phyloP scores from a whole-genome alignment of 2,888 invertebrate species.

The Ornithoptera alexandrae region DNA sequence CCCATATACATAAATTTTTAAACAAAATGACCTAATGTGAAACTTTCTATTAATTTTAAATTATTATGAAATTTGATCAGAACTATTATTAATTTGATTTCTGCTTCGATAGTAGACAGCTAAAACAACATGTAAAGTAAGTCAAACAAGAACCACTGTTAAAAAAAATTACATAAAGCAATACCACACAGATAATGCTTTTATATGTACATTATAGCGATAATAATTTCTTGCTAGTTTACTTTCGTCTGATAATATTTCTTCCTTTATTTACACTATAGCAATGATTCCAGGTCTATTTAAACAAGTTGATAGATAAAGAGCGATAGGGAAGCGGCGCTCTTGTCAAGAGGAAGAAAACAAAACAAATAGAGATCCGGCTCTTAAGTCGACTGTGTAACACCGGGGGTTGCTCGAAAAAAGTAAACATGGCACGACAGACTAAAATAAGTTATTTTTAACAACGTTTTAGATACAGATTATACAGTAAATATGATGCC shows the following conservation, averaged over 20 bases:
- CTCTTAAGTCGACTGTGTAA: slow-evolving; percentile 59
- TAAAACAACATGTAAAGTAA: no score
- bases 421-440: slow-evolving; percentile 46
- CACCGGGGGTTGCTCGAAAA: slow-evolving; percentile 61
- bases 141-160: background rate
- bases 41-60: background rate
- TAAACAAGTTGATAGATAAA: slow-evolving; percentile 72
- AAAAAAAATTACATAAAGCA: background rate
- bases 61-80: no score
- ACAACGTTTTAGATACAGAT: slow-evolving; percentile 34
- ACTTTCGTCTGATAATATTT: slow-evolving; percentile 65
- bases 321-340: slow-evolving; percentile 64
- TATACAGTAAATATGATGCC: background rate
- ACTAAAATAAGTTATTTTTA: slow-evolving; percentile 36
- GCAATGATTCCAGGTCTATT: slow-evolving; percentile 64
- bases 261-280: slow-evolving; percentile 65
- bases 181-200: slow-evolving; percentile 42
- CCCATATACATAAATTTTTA: slow-evolving; percentile 22
- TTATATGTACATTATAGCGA: slow-evolving; percentile 53
- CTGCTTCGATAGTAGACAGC: no score
- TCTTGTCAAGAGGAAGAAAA: slow-evolving; percentile 66
- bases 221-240: slow-evolving; percentile 62
- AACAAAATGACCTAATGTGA: slow-evolving; percentile 18
- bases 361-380: slow-evolving; percentile 65
- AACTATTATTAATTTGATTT: no score